These are phyloP conservation scores for Sesia apiformis DNA, from an alignment of 2,888 invertebrate species.

Conservation along the genomic window DNA sequence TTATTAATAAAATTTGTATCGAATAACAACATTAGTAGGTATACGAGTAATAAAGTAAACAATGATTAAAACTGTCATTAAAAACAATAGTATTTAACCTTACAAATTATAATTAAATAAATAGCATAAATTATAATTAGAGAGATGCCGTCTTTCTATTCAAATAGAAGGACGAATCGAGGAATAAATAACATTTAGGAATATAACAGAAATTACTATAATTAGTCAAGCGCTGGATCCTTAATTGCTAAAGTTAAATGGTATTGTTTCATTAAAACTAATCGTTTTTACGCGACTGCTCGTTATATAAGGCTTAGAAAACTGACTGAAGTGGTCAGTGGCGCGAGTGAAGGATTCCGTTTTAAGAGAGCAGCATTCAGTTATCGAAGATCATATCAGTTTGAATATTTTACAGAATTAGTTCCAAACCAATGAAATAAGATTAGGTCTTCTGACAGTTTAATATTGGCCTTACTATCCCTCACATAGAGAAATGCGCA, in stretches of 20 bases:
- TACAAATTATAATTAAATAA: neutral
- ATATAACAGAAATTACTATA: neutral
- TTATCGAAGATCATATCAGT: neutral
- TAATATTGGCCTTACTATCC: no score
- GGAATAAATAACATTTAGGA: conserved; percentile 1
- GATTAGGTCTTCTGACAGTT: no score
- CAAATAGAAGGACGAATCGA: conserved; percentile 14
- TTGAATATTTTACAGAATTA: no score
- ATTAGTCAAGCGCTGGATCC: neutral
- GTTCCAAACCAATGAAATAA: no score
- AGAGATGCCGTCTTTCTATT: conserved; percentile 14
- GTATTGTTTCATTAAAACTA: conserved; percentile 4
- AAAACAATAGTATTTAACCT: neutral
- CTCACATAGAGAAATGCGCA: no score
- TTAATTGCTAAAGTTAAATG: neutral
- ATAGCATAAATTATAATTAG: neutral
- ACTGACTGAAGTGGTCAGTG: neutral
- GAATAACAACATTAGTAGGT: conserved; percentile 35
- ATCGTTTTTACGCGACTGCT: conserved; percentile 8
- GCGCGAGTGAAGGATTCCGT: neutral
- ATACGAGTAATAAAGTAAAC: conserved; percentile 10
- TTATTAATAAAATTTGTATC: conserved; percentile 33
- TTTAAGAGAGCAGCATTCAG: neutral
- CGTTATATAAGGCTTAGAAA: conserved; percentile 1
- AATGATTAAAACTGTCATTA: conserved; percentile 1